Percentiles rank a stretch among this genome's conserved stretches.
Conservation (phyloP, 2,797 vertebrate species). For the Dromococcyx pavoninus region DNA sequence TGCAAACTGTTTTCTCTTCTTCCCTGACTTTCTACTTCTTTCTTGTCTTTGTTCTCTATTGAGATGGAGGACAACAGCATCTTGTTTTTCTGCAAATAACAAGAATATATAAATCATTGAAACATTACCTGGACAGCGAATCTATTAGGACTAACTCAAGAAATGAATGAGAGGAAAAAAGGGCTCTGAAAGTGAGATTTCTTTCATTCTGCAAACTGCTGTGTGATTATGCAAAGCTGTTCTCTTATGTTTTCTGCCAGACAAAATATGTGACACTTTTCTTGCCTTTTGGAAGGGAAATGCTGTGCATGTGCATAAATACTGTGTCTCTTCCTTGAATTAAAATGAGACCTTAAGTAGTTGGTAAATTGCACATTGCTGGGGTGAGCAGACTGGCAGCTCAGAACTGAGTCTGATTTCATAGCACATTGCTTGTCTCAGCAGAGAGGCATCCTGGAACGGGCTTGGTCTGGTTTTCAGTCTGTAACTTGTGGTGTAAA, state of each 20-base stretch:
- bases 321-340: slow-evolving; percentile 23
- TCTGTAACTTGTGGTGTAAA: slow-evolving; percentile 55
- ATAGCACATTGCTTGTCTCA: slow-evolving; percentile 53
- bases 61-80: neutral
- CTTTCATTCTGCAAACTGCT: slow-evolving; percentile 30
- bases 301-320: slow-evolving; percentile 43
- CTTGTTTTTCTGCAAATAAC: slow-evolving; percentile 19
- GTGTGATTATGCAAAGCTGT: slow-evolving; percentile 48
- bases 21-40: neutral
- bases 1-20: neutral
- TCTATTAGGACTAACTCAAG: neutral
- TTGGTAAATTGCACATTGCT: neutral
- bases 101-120: neutral
- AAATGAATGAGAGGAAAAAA: neutral
- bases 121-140: neutral
- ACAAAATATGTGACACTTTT: slow-evolving; percentile 54
- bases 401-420: slow-evolving; percentile 18
- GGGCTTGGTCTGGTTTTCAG: slow-evolving; percentile 47
- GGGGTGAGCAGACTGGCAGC: slow-evolving; percentile 33
- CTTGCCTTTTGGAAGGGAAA: slow-evolving; percentile 51
- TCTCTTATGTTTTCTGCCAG: slow-evolving; percentile 48
- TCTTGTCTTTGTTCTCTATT: neutral
- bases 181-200: neutral
- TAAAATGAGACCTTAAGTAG: slow-evolving; percentile 22
- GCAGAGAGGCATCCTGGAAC: slow-evolving; percentile 39